Base-by-base conservation (phyloP, 2,888 invertebrate genomes). In the Morpho deidamia region DNA sequence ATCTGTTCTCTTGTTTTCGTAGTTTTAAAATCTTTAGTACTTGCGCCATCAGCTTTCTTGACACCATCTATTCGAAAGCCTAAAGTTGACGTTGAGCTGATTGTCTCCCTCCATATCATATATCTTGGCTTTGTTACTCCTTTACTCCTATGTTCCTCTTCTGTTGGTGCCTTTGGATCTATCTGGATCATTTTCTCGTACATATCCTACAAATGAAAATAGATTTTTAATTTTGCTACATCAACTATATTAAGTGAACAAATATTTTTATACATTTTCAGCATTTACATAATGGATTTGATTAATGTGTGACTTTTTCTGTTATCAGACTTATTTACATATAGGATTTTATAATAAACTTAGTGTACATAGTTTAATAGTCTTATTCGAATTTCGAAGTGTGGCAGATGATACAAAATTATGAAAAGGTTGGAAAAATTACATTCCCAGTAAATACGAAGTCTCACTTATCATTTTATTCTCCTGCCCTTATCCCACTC, bases 41-140 rank as follows among this genome's bases (percentile, higher is more conserved):
- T 97, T 56, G 95, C 95, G 38, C 97, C 97, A 71, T 97, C 96
- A 58, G 95, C 94, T 72, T 95, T 95, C 77, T 95, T 94, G 60
- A 96, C 95, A 12, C 98, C 99, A 82, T 99, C 99, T 76, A 99
- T 97, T 69, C 99, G 92, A 87, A 99, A 99, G 52, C 99, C 99
- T 46, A 99, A 91, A 0, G 96, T 96, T 0, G 98, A 95, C n/a
- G 99, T 98, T 40, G 98, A 98, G 50, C 98, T 98, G 69, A 98
- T 98, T 8, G 97, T 97, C 83, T 99, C 99, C 52, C 99, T 91
- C 97, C 98, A 98, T 43, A 98, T 92, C 96, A 97, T 97, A 83
- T 97, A 96, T 11, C 99, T 92, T 0, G 98, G 97, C 82, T 98
- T 98, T 3, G 98, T 98, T 1, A 98, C 96, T 11, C 96, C 98